A percentile compares a stretch with the other conserved stretches of the same genome.
phyloP scores from a whole-genome alignment of 2,888 invertebrate genomes.

The Germaria angustata region DNA sequence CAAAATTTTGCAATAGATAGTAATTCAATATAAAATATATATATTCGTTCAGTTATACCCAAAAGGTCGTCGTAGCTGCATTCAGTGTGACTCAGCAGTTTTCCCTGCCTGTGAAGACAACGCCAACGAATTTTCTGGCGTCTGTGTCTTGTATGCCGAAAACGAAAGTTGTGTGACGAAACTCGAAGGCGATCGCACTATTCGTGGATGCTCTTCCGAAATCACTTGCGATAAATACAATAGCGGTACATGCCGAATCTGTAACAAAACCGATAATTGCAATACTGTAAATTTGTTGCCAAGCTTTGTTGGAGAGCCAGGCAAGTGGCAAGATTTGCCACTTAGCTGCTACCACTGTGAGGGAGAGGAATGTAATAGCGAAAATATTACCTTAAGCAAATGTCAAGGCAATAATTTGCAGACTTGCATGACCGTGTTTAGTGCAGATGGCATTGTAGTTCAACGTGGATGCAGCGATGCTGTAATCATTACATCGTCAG shows the following conservation, averaged over 20 bases:
- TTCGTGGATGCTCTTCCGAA: conserved; percentile 74
- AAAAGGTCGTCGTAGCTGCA: conserved; percentile 71
- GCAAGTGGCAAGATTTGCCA: conserved; percentile 76
- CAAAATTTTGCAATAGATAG: conserved; percentile 65
- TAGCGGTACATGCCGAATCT: conserved; percentile 71
- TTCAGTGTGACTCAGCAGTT: conserved; percentile 72
- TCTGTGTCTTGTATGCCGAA: conserved; percentile 70
- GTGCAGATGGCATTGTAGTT: conserved; percentile 67
- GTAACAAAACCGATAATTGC: conserved; percentile 71
- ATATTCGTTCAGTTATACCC: conserved; percentile 72
- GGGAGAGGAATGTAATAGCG: conserved; percentile 69
- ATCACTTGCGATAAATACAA: conserved; percentile 70
- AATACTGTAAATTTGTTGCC: conserved; percentile 71
- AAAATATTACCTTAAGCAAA: conserved; percentile 17
- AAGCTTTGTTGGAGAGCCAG: conserved; percentile 73
- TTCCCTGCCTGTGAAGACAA: conserved; percentile 70
- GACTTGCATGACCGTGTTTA: conserved; percentile 75
- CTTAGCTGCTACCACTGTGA: conserved; percentile 73
- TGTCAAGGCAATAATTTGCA: conserved; percentile 74
- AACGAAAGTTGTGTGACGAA: conserved; percentile 72
- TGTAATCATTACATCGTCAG: conserved; percentile 63
- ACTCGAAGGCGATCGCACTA: conserved; percentile 70
- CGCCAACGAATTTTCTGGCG: conserved; percentile 64
- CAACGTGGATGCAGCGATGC: conserved; percentile 75
- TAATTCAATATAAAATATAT: too few species aligned